phyloP scores from a whole-genome alignment of 2,888 invertebrate species.

The Epinotia demarniana region DNA sequence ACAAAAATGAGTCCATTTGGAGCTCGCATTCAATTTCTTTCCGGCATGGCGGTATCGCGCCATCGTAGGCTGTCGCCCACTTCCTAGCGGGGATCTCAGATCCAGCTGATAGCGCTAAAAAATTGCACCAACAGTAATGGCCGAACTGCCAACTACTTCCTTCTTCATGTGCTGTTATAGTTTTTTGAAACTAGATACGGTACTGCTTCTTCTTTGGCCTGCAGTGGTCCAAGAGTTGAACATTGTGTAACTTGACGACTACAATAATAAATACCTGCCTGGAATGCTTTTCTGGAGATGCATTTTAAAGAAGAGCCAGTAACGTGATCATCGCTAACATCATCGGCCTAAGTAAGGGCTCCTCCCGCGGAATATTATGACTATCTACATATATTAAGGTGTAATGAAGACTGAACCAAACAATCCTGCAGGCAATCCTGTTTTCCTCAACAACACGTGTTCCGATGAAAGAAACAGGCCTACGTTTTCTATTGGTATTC shows the following conservation, averaged over 20 bases:
- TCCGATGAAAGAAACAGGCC: constrained; percentile 17
- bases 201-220: background rate
- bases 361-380: too few species aligned
- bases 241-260: background rate
- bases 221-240: background rate
- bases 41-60: constrained; percentile 39
- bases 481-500: constrained; percentile 26
- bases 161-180: constrained; percentile 8
- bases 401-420: too few species aligned
- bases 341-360: too few species aligned
- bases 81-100: constrained; percentile 40
- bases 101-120: constrained; percentile 43
- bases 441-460: constrained; percentile 22
- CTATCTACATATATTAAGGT: too few species aligned
- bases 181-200: background rate
- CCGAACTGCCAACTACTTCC: constrained; percentile 30
- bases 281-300: too few species aligned
- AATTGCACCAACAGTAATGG: constrained; percentile 39
- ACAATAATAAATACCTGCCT: background rate
- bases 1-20: constrained; percentile 37
- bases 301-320: too few species aligned
- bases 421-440: background rate
- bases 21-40: constrained; percentile 42
- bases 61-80: constrained; percentile 44
- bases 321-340: too few species aligned